Evolutionary conservation across 2,888 invertebrate species (phyloP).

Genomic region (Heliconius ethilla): DNA sequence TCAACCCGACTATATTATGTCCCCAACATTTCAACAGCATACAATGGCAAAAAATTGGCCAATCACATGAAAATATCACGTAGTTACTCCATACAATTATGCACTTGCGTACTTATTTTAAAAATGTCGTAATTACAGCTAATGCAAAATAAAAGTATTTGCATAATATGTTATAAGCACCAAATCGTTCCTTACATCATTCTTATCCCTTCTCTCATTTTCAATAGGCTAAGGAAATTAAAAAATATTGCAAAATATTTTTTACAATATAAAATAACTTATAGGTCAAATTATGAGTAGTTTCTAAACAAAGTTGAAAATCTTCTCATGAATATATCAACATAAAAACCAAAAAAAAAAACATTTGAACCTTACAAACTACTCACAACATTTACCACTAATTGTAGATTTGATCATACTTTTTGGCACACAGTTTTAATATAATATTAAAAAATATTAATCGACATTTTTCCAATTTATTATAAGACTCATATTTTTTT

Average conservation of each 20-base stretch:
- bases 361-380: constrained; percentile 20
- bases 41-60: not conserved
- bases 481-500: constrained; percentile 25
- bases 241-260: not conserved
- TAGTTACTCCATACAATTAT: not conserved
- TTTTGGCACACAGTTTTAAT: constrained; percentile 36
- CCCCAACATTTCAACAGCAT: not conserved
- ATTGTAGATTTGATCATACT: constrained; percentile 39
- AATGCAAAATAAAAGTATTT: constrained; percentile 4
- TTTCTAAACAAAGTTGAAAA: not conserved
- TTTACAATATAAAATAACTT: not conserved
- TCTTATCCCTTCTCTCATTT: not conserved
- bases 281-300: not conserved
- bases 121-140: constrained; percentile 1
- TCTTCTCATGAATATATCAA: not conserved
- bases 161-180: constrained; percentile 16
- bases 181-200: constrained; percentile 15
- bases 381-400: constrained; percentile 10
- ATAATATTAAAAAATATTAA: not conserved
- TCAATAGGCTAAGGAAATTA: constrained; percentile 4
- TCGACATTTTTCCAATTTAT: not conserved
- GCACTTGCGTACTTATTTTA: not conserved
- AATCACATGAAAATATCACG: constrained; percentile 3
- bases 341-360: not conserved
- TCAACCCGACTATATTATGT: no score